phyloP scores from a whole-genome alignment of 2,888 invertebrate species.

The Antheraea yamamai region DNA sequence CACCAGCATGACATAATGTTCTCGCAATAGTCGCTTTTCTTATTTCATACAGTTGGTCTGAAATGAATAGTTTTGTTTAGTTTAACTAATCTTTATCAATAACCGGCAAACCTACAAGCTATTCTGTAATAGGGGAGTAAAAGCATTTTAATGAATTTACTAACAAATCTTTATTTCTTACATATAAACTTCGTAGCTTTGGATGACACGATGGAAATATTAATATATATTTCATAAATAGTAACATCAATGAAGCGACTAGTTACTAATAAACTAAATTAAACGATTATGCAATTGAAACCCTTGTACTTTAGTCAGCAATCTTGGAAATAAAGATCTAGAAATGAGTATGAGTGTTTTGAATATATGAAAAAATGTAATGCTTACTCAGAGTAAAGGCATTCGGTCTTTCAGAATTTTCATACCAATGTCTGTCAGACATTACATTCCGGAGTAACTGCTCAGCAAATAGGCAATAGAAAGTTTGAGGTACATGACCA shows the following conservation, averaged over 20 bases:
- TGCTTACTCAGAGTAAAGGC: conserved; percentile 55
- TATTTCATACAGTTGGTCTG: conserved; percentile 58
- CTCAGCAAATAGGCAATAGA: conserved; percentile 93
- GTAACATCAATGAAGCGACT: no score
- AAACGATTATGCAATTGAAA: no score
- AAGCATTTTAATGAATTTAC: no score
- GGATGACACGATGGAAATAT: no score
- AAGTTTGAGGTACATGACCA: conserved; percentile 92
- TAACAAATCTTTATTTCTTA: no score
- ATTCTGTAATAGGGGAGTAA: no score
- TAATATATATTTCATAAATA: no score
- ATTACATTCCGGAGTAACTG: conserved; percentile 90
- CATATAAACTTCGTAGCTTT: no score
- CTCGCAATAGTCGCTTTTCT: conserved; percentile 53
- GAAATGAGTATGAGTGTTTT: no score
- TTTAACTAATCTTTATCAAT: not conserved
- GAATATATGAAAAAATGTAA: not conserved
- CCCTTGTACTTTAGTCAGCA: no score
- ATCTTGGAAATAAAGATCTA: no score
- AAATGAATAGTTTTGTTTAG: conserved; percentile 28
- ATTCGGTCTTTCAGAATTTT: conserved; percentile 50
- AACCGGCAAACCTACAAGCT: not conserved
- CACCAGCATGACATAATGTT: conserved; percentile 55
- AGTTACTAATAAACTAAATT: no score
- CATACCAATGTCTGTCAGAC: conserved; percentile 92